These are phyloP conservation scores for Pseudorectes ferrugineus DNA, from an alignment of 2,113 vertebrate genomes.

Conservation along the genomic window DNA sequence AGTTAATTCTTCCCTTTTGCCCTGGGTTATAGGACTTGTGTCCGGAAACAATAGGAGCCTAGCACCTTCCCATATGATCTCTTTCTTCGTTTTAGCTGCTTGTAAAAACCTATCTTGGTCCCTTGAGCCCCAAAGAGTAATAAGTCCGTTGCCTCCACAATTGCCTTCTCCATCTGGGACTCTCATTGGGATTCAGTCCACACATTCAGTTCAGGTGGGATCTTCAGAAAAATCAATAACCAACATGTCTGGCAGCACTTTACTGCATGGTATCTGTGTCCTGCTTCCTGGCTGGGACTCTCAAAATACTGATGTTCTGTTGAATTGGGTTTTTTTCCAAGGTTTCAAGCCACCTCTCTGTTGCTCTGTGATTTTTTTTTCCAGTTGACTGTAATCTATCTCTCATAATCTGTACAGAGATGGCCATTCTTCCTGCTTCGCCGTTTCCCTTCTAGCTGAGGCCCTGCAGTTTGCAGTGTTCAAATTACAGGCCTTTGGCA, in stretches of 20 bases:
- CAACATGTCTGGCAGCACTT: slow-evolving; percentile 52
- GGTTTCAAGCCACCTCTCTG: slow-evolving; percentile 32
- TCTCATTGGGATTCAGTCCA: slow-evolving; percentile 54
- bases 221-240: slow-evolving; percentile 56
- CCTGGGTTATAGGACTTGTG: slow-evolving; percentile 60
- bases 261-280: slow-evolving; percentile 50
- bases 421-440: background rate
- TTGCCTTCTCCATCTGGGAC: slow-evolving; percentile 48
- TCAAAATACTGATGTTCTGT: slow-evolving; percentile 38
- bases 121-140: slow-evolving; percentile 51
- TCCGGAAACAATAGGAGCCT: slow-evolving; percentile 71
- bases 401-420: slow-evolving; percentile 34
- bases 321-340: slow-evolving; percentile 22
- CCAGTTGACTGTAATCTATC: slow-evolving; percentile 52
- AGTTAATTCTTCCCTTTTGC: slow-evolving; percentile 72
- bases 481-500: background rate
- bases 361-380: background rate
- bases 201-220: slow-evolving; percentile 49
- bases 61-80: slow-evolving; percentile 72
- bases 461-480: slow-evolving; percentile 31
- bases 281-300: slow-evolving; percentile 35
- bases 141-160: slow-evolving; percentile 50
- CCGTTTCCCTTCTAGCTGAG: slow-evolving; percentile 40
- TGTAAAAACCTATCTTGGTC: slow-evolving; percentile 56
- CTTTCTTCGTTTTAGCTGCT: slow-evolving; percentile 58